These are phyloP conservation scores for Oligia fasciuncula DNA, from an alignment of 2,888 invertebrate species.

Conservation along the genomic window DNA sequence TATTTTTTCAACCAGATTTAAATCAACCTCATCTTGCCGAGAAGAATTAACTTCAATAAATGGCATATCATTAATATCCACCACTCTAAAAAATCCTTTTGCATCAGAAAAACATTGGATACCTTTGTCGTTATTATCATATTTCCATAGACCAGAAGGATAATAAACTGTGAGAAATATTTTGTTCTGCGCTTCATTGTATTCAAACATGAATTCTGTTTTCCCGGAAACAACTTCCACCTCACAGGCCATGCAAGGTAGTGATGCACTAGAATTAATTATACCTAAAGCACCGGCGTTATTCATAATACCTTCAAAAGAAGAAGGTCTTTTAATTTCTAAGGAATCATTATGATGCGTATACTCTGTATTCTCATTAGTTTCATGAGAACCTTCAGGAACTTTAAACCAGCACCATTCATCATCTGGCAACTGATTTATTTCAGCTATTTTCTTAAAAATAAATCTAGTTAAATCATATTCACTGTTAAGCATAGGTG, in stretches of 20 bases:
- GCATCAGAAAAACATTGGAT: slow-evolving; percentile 91
- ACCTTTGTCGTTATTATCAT: slow-evolving; percentile 83
- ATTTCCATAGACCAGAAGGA: slow-evolving; percentile 89
- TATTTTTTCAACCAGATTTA: slow-evolving; percentile 74
- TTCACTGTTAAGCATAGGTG: slow-evolving; percentile 74
- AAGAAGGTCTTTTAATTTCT: slow-evolving; percentile 23
- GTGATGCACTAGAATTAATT: slow-evolving; percentile 65
- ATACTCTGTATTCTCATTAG: slow-evolving; percentile 25
- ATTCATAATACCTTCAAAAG: slow-evolving; percentile 77
- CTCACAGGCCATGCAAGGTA: slow-evolving; percentile 85
- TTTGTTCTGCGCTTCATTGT: slow-evolving; percentile 72
- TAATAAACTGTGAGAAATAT: slow-evolving; percentile 89
- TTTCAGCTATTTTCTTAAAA: slow-evolving; percentile 79
- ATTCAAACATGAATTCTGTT: slow-evolving; percentile 82
- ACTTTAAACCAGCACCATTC: slow-evolving; percentile 82
- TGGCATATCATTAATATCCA: slow-evolving; percentile 82
- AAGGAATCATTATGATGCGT: slow-evolving; percentile 20
- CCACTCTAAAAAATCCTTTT: slow-evolving; percentile 85
- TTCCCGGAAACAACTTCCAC: slow-evolving; percentile 74
- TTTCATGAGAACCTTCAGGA: slow-evolving; percentile 29
- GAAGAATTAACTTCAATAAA: slow-evolving; percentile 64
- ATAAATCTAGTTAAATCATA: slow-evolving; percentile 76
- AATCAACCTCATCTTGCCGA: slow-evolving; percentile 30
- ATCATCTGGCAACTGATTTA: slow-evolving; percentile 69
- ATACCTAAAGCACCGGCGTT: slow-evolving; percentile 75